phyloP scores from a whole-genome alignment of 2,797 vertebrate species.

The Anniella stebbinsi region DNA sequence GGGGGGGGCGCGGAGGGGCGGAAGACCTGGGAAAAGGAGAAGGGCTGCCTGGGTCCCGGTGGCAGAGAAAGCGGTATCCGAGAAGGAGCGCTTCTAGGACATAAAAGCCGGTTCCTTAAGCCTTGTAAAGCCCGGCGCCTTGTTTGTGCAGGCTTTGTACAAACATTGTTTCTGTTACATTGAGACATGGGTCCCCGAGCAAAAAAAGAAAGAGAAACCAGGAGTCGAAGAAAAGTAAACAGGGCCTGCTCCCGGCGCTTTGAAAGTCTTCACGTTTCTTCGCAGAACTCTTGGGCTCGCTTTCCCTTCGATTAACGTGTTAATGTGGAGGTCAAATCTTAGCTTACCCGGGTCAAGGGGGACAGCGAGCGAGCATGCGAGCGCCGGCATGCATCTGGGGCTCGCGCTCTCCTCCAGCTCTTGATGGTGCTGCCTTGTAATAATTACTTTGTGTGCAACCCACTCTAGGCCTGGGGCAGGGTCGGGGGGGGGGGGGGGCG shows the following conservation, averaged over 20 bases:
- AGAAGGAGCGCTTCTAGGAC: not conserved
- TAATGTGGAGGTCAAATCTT: conserved; percentile 16
- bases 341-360: not conserved
- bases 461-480: not conserved
- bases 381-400: not conserved
- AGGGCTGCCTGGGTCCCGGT: fast-evolving
- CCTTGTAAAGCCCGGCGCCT: not conserved
- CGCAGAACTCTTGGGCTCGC: fast-evolving
- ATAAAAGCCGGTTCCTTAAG: not conserved
- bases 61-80: not conserved
- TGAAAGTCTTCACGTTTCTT: not conserved
- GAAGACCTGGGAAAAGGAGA: not conserved
- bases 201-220: not conserved
- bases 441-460: not conserved
- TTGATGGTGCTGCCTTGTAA: not conserved
- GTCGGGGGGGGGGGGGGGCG: too few relatives aligned
- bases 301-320: conserved; percentile 29
- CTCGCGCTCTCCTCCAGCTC: not conserved
- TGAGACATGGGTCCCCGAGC: not conserved
- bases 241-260: fast-evolving
- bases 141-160: not conserved
- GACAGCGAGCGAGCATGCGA: not conserved
- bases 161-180: not conserved
- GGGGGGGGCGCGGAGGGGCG: too few relatives aligned
- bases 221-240: not conserved